Evolutionary conservation across 2,113 vertebrate species (phyloP), one percentile per base, ranked within the genome.

Genomic region (Micronycteris hirsuta): DNA sequence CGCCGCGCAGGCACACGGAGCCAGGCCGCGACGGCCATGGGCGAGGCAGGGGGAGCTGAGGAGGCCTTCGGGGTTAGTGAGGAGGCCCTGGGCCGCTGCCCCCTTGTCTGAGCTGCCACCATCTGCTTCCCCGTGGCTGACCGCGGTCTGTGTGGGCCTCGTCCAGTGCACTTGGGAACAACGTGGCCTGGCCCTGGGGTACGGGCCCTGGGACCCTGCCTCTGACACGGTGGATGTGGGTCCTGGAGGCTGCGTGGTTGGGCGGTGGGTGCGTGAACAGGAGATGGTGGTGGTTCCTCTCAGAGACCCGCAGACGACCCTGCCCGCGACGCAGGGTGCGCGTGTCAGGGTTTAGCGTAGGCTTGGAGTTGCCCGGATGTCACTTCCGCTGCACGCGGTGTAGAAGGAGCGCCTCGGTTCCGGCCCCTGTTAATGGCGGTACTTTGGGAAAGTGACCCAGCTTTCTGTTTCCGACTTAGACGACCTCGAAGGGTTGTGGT

Each of bases 51-150:
- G 0, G 52, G 17, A 11, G 17, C 49, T 0, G 83, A 93, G 31
- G 94, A 80, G 47, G 36, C 58, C 13, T 9, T 56, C 24, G 0
- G 54, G 95, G 97, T 96, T 56, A 61, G 96, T 96, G 73, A 5
- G 61, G 43, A 15, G 31, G 41, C 33, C 11, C 0, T 33, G 5
- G 61, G 70, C 3, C 0, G 1, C 19, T 0, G 43, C 33, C 24
- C 15, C 15, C 1, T 16, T 3, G 38, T 36, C 31, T 5, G 2
- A 1, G 11, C 11, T 2, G 81, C 45, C 7, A 0, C 54, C 12
- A 0, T 7, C 8, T 0, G 5, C 36, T 13, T 0, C 0, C 7
- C 3, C 2, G 33, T 31, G 13, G 15, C 0, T 2, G 20, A 11
- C 0, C 1, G 2, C 8, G 0, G n/a, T 31, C n/a, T 0, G 1